Evolutionary conservation across 30 jellyfish, hydroid and myxozoan species (phyloP).

Genomic region (Nemopilema nomurai): DNA sequence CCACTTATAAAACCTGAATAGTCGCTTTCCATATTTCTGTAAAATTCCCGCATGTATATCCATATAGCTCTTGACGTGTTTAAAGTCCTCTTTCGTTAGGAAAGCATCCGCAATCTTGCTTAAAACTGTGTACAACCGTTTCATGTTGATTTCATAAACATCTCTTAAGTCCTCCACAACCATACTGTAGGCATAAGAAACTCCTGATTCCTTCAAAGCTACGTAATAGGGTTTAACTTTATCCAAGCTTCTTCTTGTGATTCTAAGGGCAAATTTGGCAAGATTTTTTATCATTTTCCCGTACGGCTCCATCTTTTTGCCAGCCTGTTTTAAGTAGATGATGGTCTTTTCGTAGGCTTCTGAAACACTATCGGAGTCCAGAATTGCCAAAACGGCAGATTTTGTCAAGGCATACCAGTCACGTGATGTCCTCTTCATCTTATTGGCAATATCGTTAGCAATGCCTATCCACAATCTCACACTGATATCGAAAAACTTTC

Average conservation of each 20-base stretch:
- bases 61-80: conserved; percentile 15
- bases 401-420: no score
- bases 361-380: conserved; percentile 40
- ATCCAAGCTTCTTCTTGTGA: neutral
- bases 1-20: conserved; percentile 40
- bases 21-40: conserved; percentile 48
- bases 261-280: neutral
- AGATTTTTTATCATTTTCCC: neutral
- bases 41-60: conserved; percentile 40
- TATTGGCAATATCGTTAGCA: neutral
- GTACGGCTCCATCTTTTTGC: neutral
- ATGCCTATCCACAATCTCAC: neutral
- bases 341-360: conserved; percentile 52
- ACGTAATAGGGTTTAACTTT: conserved; percentile 22
- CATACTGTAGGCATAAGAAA: conserved; percentile 23
- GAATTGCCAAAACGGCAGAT: conserved; percentile 24
- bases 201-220: conserved; percentile 2
- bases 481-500: neutral
- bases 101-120: neutral
- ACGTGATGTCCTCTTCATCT: no score
- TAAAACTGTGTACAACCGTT: neutral
- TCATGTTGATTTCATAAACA: neutral
- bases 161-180: conserved; percentile 18
- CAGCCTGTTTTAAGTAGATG: neutral
- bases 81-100: conserved; percentile 20